phyloP scores from a whole-genome alignment of 2,888 invertebrate genomes.

The Microplitis deprimator region DNA sequence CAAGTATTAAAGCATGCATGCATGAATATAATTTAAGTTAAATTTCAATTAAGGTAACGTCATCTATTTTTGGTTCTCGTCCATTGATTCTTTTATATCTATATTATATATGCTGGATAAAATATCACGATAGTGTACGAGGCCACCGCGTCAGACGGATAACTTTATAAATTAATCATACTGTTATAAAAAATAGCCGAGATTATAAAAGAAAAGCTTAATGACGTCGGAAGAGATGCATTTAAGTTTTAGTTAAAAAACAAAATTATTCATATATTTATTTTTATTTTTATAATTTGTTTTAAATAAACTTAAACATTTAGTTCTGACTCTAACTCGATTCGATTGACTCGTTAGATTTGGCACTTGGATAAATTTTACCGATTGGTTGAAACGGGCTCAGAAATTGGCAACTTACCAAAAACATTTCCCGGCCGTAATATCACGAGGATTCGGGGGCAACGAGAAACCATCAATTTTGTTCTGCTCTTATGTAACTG shows the following conservation, averaged over 20 bases:
- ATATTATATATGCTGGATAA: background rate
- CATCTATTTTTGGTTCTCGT: background rate
- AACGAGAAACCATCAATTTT: constrained; percentile 50
- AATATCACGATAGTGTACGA: background rate
- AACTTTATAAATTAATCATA: constrained; percentile 17
- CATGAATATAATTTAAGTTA: background rate
- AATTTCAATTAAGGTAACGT: background rate
- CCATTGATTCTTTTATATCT: background rate
- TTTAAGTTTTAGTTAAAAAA: no score
- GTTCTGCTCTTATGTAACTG: constrained; percentile 51
- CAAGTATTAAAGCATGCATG: background rate
- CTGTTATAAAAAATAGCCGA: constrained; percentile 5
- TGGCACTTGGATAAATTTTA: constrained; percentile 27
- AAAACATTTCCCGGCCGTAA: constrained; percentile 46
- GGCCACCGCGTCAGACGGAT: constrained; percentile 21
- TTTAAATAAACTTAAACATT: background rate
- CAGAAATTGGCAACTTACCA: constrained; percentile 46
- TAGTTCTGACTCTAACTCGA: constrained; percentile 21
- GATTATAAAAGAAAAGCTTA: background rate
- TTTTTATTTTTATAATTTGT: no score
- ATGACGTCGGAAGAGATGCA: background rate
- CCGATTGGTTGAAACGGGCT: constrained; percentile 24
- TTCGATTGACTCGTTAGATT: constrained; percentile 32
- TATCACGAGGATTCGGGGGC: constrained; percentile 43
- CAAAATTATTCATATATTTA: no score